phyloP scores from a whole-genome alignment of 2,888 invertebrate genomes.

The Tiphia femorata region DNA sequence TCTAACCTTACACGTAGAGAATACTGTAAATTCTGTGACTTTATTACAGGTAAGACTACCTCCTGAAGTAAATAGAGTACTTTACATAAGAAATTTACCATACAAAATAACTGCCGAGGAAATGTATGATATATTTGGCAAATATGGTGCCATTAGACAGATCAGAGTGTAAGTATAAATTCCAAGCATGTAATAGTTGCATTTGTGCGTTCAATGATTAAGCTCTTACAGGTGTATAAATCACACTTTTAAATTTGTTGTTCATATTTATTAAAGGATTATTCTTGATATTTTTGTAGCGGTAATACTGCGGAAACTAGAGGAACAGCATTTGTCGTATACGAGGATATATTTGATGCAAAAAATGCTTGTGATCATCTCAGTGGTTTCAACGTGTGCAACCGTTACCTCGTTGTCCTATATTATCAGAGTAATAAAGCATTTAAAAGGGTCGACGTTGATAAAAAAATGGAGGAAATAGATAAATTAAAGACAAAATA shows the following conservation, averaged over 20 bases:
- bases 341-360: conserved; percentile 99
- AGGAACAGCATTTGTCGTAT: conserved; percentile 99
- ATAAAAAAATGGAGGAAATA: conserved; percentile 95
- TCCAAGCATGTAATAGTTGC: not conserved
- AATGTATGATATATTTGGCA: conserved; percentile 99
- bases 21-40: conserved; percentile 6
- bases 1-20: conserved; percentile 15
- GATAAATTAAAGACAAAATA: conserved; percentile 96
- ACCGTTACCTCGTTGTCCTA: conserved; percentile 97
- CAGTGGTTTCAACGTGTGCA: conserved; percentile 99
- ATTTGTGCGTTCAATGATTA: not conserved
- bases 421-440: conserved; percentile 98
- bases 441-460: conserved; percentile 94
- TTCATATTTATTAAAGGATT: not conserved
- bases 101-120: conserved; percentile 99
- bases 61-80: conserved; percentile 97
- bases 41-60: conserved; percentile 90
- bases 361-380: conserved; percentile 99
- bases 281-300: conserved; percentile 70
- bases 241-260: too few relatives aligned
- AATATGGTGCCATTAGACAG: conserved; percentile 99
- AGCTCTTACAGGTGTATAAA: not conserved
- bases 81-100: conserved; percentile 97
- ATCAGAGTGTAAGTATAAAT: conserved; percentile 89
- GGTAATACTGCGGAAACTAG: conserved; percentile 98